Evolutionary conservation across 1,140 invertebrate genomes (phyloP).

Genomic region (Sarcophaga peregrina): DNA sequence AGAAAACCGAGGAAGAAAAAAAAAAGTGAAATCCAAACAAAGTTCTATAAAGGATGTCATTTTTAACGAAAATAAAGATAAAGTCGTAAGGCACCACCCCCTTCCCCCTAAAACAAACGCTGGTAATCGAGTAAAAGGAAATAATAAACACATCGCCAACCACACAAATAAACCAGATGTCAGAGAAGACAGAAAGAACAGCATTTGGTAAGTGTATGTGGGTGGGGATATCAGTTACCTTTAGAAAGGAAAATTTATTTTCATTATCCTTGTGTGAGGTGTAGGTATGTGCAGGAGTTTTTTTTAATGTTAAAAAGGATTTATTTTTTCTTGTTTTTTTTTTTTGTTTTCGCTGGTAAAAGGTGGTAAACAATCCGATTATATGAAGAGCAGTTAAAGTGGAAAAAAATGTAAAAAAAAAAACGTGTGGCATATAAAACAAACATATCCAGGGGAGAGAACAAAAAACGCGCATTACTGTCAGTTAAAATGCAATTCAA

Average conservation of each 20-base stretch:
- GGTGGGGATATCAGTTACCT: neutral
- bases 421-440: too few relatives aligned
- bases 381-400: constrained; percentile 32
- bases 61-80: constrained; percentile 18
- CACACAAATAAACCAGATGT: too few relatives aligned
- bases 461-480: constrained; percentile 24
- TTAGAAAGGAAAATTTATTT: neutral
- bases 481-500: constrained; percentile 33
- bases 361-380: constrained; percentile 35
- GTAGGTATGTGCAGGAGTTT: too few relatives aligned
- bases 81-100: too few relatives aligned
- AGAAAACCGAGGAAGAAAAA: neutral
- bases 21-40: constrained; percentile 1
- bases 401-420: too few relatives aligned
- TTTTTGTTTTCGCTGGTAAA: neutral
- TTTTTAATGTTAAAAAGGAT: constrained; percentile 25
- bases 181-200: too few relatives aligned
- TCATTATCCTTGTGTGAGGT: neutral
- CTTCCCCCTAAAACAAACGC: constrained; percentile 32
- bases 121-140: constrained; percentile 18
- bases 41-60: constrained; percentile 13
- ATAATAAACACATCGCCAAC: neutral
- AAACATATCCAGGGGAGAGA: too few relatives aligned
- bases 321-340: too few relatives aligned
- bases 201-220: too few relatives aligned